Conservation (phyloP, 2,888 invertebrate species). For the Hypselothyrea guttata region DNA sequence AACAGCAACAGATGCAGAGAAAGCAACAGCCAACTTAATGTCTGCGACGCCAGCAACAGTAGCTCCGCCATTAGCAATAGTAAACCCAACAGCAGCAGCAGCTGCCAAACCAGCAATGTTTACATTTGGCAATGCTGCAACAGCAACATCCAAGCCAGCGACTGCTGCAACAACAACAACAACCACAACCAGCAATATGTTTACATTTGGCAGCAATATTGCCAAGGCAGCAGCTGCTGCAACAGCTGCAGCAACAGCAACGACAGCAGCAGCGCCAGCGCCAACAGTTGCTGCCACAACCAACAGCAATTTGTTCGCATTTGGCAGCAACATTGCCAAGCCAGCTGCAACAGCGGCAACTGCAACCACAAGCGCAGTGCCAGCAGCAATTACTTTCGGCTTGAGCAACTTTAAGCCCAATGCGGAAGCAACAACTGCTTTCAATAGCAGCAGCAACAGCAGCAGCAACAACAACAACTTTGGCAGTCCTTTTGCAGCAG, state of each 20-base stretch:
- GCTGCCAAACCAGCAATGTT: conserved; percentile 5
- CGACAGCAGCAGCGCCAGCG: too few species aligned
- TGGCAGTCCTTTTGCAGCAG: neutral
- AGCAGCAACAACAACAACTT: neutral
- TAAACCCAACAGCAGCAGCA: neutral
- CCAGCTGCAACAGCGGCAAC: neutral
- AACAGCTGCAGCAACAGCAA: neutral
- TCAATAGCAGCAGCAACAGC: neutral
- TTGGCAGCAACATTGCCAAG: neutral
- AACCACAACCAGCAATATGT: too few species aligned
- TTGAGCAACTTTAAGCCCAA: too few species aligned
- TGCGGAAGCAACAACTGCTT: too few species aligned
- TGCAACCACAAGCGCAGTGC: too few species aligned
- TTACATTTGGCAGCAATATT: neutral
- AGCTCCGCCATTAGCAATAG: neutral
- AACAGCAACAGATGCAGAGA: neutral
- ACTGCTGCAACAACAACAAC: too few species aligned
- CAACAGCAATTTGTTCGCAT: neutral
- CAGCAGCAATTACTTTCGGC: too few species aligned
- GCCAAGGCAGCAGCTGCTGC: neutral
- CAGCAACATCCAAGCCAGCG: too few species aligned
- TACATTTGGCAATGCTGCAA: conserved; percentile 1
- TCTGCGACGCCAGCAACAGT: too few species aligned
- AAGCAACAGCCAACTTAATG: neutral
- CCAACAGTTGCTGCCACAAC: too few species aligned